A percentile compares a stretch with the other conserved stretches of the same genome.
Conservation (phyloP, 2,797 vertebrate species). For the Phoxinus dragarum region DNA sequence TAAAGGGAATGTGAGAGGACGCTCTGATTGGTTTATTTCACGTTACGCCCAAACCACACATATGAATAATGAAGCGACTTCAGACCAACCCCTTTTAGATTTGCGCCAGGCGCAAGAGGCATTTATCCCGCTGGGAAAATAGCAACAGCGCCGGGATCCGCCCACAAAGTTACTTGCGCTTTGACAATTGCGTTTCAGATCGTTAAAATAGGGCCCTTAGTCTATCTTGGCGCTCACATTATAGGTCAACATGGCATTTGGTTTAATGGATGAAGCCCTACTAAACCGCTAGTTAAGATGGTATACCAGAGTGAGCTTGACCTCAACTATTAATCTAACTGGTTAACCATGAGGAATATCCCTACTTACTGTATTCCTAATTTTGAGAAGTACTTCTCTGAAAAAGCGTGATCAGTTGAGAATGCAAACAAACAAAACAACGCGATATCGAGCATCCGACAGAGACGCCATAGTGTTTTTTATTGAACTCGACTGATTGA, state of each 20-base stretch:
- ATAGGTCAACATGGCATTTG: neutral
- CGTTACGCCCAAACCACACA: no score
- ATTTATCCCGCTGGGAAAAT: no score
- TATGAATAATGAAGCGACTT: no score
- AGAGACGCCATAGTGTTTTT: constrained; percentile 1
- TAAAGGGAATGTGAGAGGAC: no score
- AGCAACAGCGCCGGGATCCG: no score
- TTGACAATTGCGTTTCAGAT: no score
- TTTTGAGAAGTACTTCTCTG: neutral
- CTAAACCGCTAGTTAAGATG: neutral
- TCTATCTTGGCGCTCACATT: neutral
- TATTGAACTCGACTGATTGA: constrained; percentile 6
- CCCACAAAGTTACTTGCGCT: no score
- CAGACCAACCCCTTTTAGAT: no score
- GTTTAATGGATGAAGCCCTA: neutral
- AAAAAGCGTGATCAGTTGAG: neutral
- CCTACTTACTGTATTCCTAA: neutral
- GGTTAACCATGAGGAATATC: neutral
- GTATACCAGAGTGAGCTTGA: neutral
- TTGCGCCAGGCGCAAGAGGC: no score
- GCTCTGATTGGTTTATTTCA: no score
- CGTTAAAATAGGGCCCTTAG: no score
- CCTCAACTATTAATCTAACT: neutral
- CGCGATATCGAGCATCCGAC: neutral
- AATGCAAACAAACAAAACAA: neutral